Conservation (phyloP, 2,113 vertebrate species). For the Macaca nemestrina region DNA sequence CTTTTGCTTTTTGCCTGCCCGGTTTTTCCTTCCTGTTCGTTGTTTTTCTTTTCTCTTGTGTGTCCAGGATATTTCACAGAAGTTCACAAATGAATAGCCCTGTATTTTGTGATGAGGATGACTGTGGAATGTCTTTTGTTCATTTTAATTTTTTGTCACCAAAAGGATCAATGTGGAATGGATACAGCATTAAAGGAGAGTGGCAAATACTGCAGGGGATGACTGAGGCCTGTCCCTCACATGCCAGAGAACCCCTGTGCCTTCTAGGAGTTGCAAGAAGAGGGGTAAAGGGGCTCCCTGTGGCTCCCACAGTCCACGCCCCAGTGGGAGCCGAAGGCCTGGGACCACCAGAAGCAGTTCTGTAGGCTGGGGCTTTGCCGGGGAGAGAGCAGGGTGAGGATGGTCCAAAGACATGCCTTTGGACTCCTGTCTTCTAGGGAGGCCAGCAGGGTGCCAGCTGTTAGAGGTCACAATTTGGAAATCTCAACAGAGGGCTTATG, state of each 20-base stretch:
- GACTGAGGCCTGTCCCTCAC: no score
- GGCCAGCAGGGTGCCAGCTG: no score
- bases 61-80: neutral
- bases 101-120: neutral
- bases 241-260: neutral
- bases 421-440: neutral
- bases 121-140: neutral
- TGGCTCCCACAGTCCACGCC: neutral
- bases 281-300: rapidly evolving
- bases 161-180: neutral
- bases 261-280: neutral
- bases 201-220: rapidly evolving
- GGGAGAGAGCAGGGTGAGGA: neutral
- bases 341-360: neutral
- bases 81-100: neutral
- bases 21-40: neutral
- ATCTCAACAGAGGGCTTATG: neutral
- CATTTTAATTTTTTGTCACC: neutral
- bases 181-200: neutral
- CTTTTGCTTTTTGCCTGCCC: neutral
- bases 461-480: neutral
- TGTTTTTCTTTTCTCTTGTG: neutral
- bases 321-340: rapidly evolving
- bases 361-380: rapidly evolving
- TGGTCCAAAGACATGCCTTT: rapidly evolving